phyloP scores from a whole-genome alignment of 2,797 vertebrate species.

The Thunnus albacares region DNA sequence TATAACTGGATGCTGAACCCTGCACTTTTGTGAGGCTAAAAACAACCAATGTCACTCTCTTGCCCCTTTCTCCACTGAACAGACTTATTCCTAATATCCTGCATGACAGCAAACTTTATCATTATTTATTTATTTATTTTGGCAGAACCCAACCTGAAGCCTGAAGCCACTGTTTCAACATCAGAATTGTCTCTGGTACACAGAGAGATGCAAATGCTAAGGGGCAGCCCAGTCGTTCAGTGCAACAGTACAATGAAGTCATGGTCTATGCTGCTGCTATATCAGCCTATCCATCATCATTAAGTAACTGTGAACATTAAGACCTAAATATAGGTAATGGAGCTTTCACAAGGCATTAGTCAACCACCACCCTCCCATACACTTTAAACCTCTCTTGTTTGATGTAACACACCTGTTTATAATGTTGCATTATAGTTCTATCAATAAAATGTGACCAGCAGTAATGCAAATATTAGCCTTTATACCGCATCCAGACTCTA shows the following conservation, averaged over 20 bases:
- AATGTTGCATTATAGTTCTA: neutral
- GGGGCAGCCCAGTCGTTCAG: neutral
- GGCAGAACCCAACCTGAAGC: neutral
- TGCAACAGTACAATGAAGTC: neutral
- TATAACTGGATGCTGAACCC: no score
- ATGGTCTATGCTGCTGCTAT: neutral
- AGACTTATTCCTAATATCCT: no score
- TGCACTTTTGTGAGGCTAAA: no score
- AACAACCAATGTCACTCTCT: no score
- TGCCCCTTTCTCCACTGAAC: no score
- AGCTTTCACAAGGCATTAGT: neutral
- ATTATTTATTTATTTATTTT: no score
- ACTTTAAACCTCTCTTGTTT: neutral
- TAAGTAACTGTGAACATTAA: neutral
- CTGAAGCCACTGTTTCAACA: neutral
- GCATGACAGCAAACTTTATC: no score
- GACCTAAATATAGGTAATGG: neutral
- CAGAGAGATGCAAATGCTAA: neutral
- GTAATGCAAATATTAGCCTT: neutral
- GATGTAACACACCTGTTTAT: neutral
- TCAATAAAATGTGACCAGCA: neutral
- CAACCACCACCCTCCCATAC: neutral
- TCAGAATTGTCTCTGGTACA: neutral
- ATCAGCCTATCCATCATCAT: conserved; percentile 1
- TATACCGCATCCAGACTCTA: neutral